Conservation (phyloP, 1,140 invertebrate genomes). For the Pogonomyrmex californicus region DNA sequence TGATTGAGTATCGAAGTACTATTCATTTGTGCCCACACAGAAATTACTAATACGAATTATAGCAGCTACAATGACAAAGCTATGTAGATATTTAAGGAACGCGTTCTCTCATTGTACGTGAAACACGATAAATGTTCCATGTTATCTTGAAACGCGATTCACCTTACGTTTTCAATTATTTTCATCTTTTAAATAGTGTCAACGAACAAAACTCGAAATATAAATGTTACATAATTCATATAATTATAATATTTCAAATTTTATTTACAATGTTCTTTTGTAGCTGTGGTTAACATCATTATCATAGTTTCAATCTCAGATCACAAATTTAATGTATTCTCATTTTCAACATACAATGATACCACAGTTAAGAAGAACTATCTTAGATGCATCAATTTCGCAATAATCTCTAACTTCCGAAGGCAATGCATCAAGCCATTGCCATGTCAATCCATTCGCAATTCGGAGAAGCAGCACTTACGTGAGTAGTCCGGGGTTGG, state of each 20-base stretch:
- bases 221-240: not conserved
- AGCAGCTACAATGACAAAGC: constrained; percentile 15
- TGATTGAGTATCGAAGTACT: constrained; percentile 34
- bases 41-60: constrained; percentile 17
- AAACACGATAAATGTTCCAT: not conserved
- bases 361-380: not conserved
- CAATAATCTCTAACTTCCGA: not conserved
- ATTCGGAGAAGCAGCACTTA: constrained; percentile 85
- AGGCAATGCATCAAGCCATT: not conserved
- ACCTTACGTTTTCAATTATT: not conserved
- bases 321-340: not conserved
- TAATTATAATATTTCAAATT: not conserved
- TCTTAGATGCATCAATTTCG: constrained; percentile 17
- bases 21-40: constrained; percentile 11
- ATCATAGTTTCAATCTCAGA: not conserved
- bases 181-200: not conserved
- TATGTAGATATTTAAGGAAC: constrained; percentile 1
- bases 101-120: not conserved
- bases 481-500: constrained; percentile 91
- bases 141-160: not conserved
- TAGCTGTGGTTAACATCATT: not conserved
- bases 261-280: not conserved
- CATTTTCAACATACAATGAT: constrained; percentile 1
- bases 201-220: not conserved
- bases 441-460: not conserved